These are phyloP conservation scores for Eupithecia tripunctaria DNA, from an alignment of 2,888 invertebrate species.

Conservation along the genomic window DNA sequence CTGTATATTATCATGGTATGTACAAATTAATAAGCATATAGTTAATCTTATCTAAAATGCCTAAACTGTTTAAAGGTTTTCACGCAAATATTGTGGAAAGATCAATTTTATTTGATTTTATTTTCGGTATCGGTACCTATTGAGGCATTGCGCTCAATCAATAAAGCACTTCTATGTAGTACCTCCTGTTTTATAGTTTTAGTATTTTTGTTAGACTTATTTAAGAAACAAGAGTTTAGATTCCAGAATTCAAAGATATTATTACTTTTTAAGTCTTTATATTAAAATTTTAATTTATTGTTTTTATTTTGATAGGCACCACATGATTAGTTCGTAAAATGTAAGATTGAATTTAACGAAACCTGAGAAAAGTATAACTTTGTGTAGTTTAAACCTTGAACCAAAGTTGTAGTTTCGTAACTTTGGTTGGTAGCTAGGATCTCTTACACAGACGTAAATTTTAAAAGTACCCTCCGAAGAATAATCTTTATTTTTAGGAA, in stretches of 20 bases:
- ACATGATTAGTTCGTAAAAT: constrained; percentile 49
- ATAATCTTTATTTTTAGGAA: constrained; percentile 28
- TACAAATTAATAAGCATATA: constrained; percentile 50
- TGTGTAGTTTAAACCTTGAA: constrained; percentile 17
- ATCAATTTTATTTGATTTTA: background rate
- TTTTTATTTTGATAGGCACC: constrained; percentile 55
- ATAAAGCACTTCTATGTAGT: constrained; percentile 48
- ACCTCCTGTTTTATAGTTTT: constrained; percentile 60
- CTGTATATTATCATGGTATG: constrained; percentile 49
- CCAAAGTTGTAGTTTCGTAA: constrained; percentile 22
- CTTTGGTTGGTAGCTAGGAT: constrained; percentile 30
- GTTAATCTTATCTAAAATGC: constrained; percentile 4
- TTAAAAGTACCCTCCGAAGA: constrained; percentile 32
- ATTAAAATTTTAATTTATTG: constrained; percentile 72
- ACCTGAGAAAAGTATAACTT: constrained; percentile 23
- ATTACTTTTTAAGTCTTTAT: constrained; percentile 69
- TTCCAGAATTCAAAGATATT: constrained; percentile 80
- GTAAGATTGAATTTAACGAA: constrained; percentile 28
- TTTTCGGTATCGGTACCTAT: constrained; percentile 16
- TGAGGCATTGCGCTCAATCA: constrained; percentile 39
- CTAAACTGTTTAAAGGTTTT: constrained; percentile 6
- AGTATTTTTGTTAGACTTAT: constrained; percentile 76
- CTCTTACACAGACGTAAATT: constrained; percentile 29
- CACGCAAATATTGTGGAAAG: background rate
- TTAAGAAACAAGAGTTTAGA: constrained; percentile 77